Percentiles rank a stretch among this genome's conserved stretches.
Conservation (phyloP, 2,888 invertebrate species). For the Drosophila nigritarsus region DNA sequence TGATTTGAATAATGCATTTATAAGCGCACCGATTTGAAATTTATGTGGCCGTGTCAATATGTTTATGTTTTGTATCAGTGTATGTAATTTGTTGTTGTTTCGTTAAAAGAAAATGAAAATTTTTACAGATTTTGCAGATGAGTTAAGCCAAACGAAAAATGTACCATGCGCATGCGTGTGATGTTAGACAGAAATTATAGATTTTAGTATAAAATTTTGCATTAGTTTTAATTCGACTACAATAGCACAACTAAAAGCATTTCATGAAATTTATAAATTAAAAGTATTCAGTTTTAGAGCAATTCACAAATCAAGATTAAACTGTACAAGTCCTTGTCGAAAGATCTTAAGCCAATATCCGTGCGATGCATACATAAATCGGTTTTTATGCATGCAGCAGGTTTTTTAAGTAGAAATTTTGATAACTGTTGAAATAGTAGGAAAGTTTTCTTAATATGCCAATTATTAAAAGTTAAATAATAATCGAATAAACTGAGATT, state of each 20-base stretch:
- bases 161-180: slow-evolving; percentile 85
- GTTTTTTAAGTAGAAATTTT: slow-evolving; percentile 7
- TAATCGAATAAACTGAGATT: slow-evolving; percentile 15
- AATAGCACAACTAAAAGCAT: slow-evolving; percentile 67
- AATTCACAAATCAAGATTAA: not conserved
- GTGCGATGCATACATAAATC: slow-evolving; percentile 40
- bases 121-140: slow-evolving; percentile 64
- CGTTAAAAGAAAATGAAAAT: slow-evolving; percentile 54
- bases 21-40: slow-evolving; percentile 26
- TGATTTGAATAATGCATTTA: slow-evolving; percentile 41
- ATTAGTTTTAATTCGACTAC: slow-evolving; percentile 71
- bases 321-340: slow-evolving; percentile 20
- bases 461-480: slow-evolving; percentile 41
- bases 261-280: slow-evolving; percentile 26
- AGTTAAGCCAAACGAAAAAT: slow-evolving; percentile 74
- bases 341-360: slow-evolving; percentile 41
- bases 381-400: slow-evolving; percentile 42
- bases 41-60: slow-evolving; percentile 28
- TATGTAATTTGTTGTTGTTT: slow-evolving; percentile 35
- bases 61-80: slow-evolving; percentile 21
- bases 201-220: slow-evolving; percentile 81
- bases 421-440: slow-evolving; percentile 4
- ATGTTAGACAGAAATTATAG: slow-evolving; percentile 85
- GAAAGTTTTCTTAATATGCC: slow-evolving; percentile 32
- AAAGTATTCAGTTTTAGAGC: not conserved